Evolutionary conservation across 2,113 vertebrate genomes (phyloP), one percentile per base, ranked within the genome.

Genomic region (Aleadryas rufinucha): DNA sequence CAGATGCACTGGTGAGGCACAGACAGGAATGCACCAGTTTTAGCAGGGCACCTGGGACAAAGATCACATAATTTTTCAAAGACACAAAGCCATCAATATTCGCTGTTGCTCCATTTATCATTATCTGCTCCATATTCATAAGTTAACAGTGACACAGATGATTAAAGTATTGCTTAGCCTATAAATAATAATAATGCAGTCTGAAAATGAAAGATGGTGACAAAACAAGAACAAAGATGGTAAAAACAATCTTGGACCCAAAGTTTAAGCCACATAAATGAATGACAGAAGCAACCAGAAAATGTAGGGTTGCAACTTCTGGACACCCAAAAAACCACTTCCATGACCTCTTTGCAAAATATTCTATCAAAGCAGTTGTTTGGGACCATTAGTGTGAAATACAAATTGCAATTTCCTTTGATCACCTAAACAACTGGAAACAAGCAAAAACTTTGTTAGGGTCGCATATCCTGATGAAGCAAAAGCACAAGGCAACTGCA

Each of bases 81-180:
- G 80, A 92, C 68, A 81, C 80, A 95, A 87, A 96, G 93, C 95
- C 90, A 95, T 97, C 96, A 96, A 96, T 97, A 97, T 97, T 97
- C 80, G 20, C 66, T 93, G 87, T 78, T 79, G 90, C 97, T 95
- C 89, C 89, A 96, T 96, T 97, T 89, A 97, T 93, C 93, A 95
- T 97, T 93, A 94, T 91, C 85, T 84, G 82, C 84, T 97, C 89
- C 92, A 95, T 96, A 97, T 97, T 94, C 95, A 97, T 98, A 96
- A 96, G 90, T 56, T 84, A 97, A 96, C 85, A 96, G 97, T 93
- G 93, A 97, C 57, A 97, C 83, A 94, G 95, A 96, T 95, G 97
- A 97, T 96, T 97, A 97, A 89, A 96, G 93, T 87, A 93, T 95
- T 84, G 84, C 91, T 98, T 96, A 93, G 94, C 91, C 87, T 96